Percentiles rank a stretch among this genome's conserved stretches.
phyloP scores from a whole-genome alignment of 2,797 vertebrate genomes.

The Dendrocincla fuliginosa region DNA sequence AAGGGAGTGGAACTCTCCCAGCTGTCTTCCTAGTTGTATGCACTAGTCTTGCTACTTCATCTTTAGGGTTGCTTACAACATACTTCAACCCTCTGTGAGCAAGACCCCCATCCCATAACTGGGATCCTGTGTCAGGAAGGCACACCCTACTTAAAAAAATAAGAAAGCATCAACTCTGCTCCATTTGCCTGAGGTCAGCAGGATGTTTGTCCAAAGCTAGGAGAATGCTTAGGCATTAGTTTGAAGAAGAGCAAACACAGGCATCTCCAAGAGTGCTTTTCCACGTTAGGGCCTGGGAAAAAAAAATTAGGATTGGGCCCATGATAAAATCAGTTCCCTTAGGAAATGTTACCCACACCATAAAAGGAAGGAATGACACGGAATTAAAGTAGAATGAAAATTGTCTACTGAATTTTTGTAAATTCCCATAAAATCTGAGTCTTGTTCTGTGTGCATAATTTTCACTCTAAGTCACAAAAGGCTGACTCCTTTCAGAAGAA shows the following conservation, averaged over 20 bases:
- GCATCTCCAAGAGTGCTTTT: constrained; percentile 25
- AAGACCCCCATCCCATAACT: not conserved
- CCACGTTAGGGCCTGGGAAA: constrained; percentile 19
- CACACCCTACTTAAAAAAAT: not conserved
- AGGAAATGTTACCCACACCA: constrained; percentile 1
- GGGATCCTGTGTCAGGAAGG: not conserved
- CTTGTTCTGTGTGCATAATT: not conserved
- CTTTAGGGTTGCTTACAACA: not conserved
- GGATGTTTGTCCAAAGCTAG: not conserved
- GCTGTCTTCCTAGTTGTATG: not conserved
- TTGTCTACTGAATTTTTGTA: not conserved
- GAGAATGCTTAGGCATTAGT: not conserved
- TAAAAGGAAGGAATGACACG: constrained; percentile 22
- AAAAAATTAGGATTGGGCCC: not conserved
- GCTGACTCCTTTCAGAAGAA: constrained; percentile 12
- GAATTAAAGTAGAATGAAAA: not conserved
- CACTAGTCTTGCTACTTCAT: not conserved
- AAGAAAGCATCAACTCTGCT: not conserved
- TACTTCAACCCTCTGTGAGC: not conserved
- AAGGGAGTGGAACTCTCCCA: not conserved
- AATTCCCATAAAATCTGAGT: constrained; percentile 25
- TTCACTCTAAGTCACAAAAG: not conserved
- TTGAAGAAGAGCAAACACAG: constrained; percentile 27
- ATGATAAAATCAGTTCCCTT: constrained; percentile 1
- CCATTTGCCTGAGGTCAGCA: not conserved